Evolutionary conservation across 2,888 invertebrate genomes (phyloP).

Genomic region (Latheticus oryzae): DNA sequence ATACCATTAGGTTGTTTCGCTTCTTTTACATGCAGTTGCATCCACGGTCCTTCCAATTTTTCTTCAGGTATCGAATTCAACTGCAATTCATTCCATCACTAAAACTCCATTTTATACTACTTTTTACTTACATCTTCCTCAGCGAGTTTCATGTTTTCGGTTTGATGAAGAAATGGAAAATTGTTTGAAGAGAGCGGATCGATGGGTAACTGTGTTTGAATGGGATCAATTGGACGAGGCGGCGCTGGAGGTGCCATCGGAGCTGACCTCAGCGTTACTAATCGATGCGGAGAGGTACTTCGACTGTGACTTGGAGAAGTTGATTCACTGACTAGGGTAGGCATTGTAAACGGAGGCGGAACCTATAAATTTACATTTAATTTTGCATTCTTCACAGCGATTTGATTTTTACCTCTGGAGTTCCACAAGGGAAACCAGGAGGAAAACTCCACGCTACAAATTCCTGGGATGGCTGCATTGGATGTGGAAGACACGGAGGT

Average conservation of each 20-base stretch:
- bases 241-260: conserved; percentile 59
- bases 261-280: conserved; percentile 48
- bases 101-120: not conserved
- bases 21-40: conserved; percentile 34
- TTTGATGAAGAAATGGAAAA: conserved; percentile 51
- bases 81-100: conserved; percentile 22
- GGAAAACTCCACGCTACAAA: conserved; percentile 56
- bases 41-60: conserved; percentile 48
- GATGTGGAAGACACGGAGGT: conserved; percentile 54
- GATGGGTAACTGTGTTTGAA: conserved; percentile 55
- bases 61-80: conserved; percentile 43
- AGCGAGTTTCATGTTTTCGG: conserved; percentile 50
- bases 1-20: conserved; percentile 57
- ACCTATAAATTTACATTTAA: conserved; percentile 61
- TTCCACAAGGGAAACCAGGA: conserved; percentile 59
- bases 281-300: conserved; percentile 74
- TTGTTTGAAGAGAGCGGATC: conserved; percentile 60
- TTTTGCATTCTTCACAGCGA: conserved; percentile 46
- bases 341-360: conserved; percentile 73
- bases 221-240: conserved; percentile 47
- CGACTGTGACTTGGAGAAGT: conserved; percentile 81
- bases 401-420: no score
- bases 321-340: conserved; percentile 78
- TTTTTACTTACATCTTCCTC: conserved; percentile 55
- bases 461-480: conserved; percentile 53